These are phyloP conservation scores for Amaurobius ferox DNA, from an alignment of 2,888 invertebrate genomes.

Conservation along the genomic window DNA sequence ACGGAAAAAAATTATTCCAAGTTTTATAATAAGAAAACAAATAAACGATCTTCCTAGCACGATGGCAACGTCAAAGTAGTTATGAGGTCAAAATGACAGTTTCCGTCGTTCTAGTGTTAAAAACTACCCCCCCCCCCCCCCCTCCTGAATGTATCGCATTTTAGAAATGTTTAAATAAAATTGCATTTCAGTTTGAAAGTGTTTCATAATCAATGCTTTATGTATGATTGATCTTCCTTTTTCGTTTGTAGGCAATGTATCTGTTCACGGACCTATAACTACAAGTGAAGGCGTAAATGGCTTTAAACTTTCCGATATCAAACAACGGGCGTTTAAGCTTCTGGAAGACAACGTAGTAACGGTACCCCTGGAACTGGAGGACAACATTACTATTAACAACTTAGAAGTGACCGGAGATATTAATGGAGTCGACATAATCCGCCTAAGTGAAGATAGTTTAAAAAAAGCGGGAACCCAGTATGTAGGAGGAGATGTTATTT, in stretches of 20 bases:
- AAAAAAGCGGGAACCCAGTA: slow-evolving; percentile 29
- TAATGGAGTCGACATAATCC: slow-evolving; percentile 50
- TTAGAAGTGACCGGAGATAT: slow-evolving; percentile 19
- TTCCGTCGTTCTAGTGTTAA: too few species aligned
- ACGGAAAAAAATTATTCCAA: too few species aligned
- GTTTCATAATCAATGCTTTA: too few species aligned
- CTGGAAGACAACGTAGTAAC: slow-evolving; percentile 21
- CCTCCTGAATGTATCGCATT: too few species aligned
- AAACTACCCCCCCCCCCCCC: too few species aligned
- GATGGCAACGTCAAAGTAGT: too few species aligned
- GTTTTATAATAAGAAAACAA: too few species aligned
- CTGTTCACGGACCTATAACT: slow-evolving; percentile 23
- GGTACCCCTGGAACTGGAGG: slow-evolving; percentile 12
- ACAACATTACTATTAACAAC: slow-evolving; percentile 22
- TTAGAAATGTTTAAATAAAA: too few species aligned
- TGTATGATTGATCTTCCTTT: too few species aligned
- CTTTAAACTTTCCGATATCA: slow-evolving; percentile 27
- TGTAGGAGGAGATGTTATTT: slow-evolving; percentile 34
- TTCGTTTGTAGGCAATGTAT: slow-evolving; percentile 15
- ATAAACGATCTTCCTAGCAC: too few species aligned
- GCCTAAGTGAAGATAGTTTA: slow-evolving; percentile 37
- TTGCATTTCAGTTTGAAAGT: too few species aligned
- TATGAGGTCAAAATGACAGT: too few species aligned
- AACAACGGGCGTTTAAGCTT: slow-evolving; percentile 49
- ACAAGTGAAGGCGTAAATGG: slow-evolving; percentile 58